A percentile compares a stretch with the other conserved stretches of the same genome.
Conservation (phyloP, 1,140 invertebrate species). For the Brachystomella parvula region DNA sequence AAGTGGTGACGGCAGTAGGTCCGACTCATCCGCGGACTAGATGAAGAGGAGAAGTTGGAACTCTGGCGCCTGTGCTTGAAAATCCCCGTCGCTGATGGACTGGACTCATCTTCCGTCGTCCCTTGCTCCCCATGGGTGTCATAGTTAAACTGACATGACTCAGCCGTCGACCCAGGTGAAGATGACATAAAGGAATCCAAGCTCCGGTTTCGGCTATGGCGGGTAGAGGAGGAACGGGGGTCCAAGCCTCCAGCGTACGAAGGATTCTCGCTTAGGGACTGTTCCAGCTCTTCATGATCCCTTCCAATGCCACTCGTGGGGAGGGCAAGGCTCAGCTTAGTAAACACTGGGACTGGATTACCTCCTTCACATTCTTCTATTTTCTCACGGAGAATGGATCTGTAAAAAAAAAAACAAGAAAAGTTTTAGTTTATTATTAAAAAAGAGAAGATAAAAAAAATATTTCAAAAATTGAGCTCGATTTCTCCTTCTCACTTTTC, state of each 20-base stretch:
- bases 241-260: not conserved
- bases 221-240: not conserved
- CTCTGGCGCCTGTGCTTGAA: constrained; percentile 23
- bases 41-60: constrained; percentile 11
- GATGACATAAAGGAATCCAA: constrained; percentile 21
- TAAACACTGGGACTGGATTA: not conserved
- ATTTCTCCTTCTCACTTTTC: too few species aligned
- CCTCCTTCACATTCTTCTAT: not conserved
- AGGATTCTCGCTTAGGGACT: too few species aligned
- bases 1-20: constrained; percentile 7
- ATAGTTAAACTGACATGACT: not conserved
- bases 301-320: not conserved
- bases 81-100: constrained; percentile 12
- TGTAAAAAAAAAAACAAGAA: not conserved
- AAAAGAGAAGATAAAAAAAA: too few species aligned
- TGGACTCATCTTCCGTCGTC: not conserved
- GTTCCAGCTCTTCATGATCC: too few species aligned
- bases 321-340: not conserved
- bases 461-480: too few species aligned
- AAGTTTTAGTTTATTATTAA: constrained; percentile 31
- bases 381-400: not conserved
- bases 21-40: not conserved
- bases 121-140: constrained; percentile 3
- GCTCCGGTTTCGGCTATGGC: constrained; percentile 26
- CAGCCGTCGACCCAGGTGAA: not conserved